These are phyloP conservation scores for Spialia ferax DNA, from an alignment of 2,888 invertebrate species.

Conservation along the genomic window DNA sequence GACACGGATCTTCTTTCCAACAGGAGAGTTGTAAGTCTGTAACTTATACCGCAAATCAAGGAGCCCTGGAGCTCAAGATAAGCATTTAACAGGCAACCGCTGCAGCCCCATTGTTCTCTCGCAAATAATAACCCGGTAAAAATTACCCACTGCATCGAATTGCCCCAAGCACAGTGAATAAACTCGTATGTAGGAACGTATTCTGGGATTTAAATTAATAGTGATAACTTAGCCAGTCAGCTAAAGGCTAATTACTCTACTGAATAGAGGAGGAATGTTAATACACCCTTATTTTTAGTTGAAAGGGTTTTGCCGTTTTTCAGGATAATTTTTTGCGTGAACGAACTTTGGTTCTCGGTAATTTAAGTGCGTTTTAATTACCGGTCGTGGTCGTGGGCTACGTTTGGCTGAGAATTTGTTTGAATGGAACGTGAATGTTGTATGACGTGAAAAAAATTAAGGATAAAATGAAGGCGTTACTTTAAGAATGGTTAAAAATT, in stretches of 20 bases:
- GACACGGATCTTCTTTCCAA: no score
- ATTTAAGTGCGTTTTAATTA: conserved; percentile 7
- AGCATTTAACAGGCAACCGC: conserved; percentile 77
- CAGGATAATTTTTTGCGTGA: conserved; percentile 2
- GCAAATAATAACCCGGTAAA: conserved; percentile 76
- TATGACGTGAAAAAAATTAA: not conserved
- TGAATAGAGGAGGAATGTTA: conserved; percentile 17
- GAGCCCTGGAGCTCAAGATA: conserved; percentile 76
- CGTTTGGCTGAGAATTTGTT: not conserved
- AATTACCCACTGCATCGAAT: conserved; percentile 57
- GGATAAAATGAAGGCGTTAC: no score
- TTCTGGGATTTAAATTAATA: conserved; percentile 16
- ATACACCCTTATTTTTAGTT: conserved; percentile 1
- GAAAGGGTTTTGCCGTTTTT: conserved; percentile 9
- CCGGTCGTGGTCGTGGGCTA: not conserved
- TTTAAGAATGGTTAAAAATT: no score
- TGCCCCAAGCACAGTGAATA: conserved; percentile 47
- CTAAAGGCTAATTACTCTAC: conserved; percentile 14
- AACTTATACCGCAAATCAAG: conserved; percentile 55
- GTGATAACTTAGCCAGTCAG: conserved; percentile 18
- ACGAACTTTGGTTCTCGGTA: not conserved
- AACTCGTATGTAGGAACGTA: conserved; percentile 39
- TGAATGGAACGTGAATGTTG: not conserved
- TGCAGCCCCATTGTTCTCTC: conserved; percentile 70
- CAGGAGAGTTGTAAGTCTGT: conserved; percentile 5